Conservation (phyloP, 2,888 invertebrate genomes). For the Phorcus lineatus region DNA sequence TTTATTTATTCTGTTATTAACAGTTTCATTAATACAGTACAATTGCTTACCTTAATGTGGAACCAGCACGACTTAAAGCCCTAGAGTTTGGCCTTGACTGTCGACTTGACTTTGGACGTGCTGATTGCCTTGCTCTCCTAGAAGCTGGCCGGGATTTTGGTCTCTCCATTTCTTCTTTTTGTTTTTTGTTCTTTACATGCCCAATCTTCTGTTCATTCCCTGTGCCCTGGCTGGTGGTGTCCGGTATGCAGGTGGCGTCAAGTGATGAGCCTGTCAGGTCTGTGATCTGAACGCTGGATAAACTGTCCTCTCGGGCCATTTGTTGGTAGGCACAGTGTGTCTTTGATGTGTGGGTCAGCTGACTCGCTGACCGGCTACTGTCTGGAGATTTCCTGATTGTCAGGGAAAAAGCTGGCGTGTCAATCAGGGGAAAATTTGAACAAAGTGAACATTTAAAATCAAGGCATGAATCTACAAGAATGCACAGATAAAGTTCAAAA, state of each 20-base stretch:
- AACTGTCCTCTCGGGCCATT: neutral
- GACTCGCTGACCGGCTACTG: too few species aligned
- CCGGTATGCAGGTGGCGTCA: slow-evolving; percentile 40
- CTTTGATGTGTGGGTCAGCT: neutral
- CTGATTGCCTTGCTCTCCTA: neutral
- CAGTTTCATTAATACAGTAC: too few species aligned
- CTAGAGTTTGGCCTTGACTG: slow-evolving; percentile 50
- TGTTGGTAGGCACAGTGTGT: neutral
- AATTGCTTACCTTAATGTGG: slow-evolving; percentile 1
- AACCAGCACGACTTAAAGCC: slow-evolving; percentile 49
- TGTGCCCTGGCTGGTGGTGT: slow-evolving; percentile 28
- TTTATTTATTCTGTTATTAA: neutral
- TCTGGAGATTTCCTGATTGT: neutral
- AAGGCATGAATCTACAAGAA: too few species aligned
- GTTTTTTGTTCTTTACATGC: neutral
- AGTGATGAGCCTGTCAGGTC: slow-evolving; percentile 33
- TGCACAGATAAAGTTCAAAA: too few species aligned
- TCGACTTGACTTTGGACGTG: neutral
- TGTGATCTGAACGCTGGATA: slow-evolving; percentile 23
- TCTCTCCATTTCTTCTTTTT: neutral
- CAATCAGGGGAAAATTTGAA: too few species aligned
- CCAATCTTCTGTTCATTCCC: neutral
- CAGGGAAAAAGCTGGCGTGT: neutral
- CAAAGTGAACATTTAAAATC: too few species aligned
- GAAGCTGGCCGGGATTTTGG: neutral